Conservation (phyloP, 2,113 vertebrate species). For the Eubucco bourcierii region DNA sequence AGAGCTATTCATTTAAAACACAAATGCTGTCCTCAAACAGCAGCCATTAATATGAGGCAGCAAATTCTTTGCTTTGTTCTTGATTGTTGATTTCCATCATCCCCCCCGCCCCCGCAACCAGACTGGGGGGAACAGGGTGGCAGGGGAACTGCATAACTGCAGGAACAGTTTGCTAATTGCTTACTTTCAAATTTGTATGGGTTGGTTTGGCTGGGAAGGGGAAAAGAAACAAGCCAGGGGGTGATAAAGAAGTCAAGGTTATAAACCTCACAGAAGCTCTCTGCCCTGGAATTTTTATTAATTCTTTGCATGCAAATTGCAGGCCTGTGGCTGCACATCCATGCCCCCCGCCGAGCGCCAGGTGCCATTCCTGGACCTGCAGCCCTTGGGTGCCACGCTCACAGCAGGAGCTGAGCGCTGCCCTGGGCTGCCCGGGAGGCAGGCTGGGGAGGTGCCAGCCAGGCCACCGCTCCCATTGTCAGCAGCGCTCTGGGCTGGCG, state of each 20-base stretch:
- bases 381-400: background rate
- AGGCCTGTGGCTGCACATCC: conserved; percentile 49
- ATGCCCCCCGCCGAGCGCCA: conserved; percentile 64
- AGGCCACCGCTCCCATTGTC: fast-evolving
- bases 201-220: conserved; percentile 59
- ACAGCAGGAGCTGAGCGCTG: background rate
- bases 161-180: conserved; percentile 72
- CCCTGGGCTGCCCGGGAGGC: background rate
- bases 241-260: conserved; percentile 75
- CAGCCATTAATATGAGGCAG: conserved; percentile 69
- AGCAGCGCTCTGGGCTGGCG: background rate
- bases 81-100: conserved; percentile 72
- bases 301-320: conserved; percentile 82
- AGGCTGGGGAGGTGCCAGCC: background rate
- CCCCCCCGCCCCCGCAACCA: too few species aligned
- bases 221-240: conserved; percentile 64
- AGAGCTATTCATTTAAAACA: conserved; percentile 66
- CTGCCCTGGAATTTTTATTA: conserved; percentile 82
- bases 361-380: conserved; percentile 38
- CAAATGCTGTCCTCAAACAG: conserved; percentile 50
- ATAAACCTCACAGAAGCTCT: conserved; percentile 67
- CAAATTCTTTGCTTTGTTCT: conserved; percentile 76
- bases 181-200: conserved; percentile 73
- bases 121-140: conserved; percentile 54
- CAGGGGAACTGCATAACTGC: conserved; percentile 64